Percentiles rank a stretch among this genome's conserved stretches.
Conservation (phyloP, 2,888 invertebrate species). For the Cheilosia urbana region DNA sequence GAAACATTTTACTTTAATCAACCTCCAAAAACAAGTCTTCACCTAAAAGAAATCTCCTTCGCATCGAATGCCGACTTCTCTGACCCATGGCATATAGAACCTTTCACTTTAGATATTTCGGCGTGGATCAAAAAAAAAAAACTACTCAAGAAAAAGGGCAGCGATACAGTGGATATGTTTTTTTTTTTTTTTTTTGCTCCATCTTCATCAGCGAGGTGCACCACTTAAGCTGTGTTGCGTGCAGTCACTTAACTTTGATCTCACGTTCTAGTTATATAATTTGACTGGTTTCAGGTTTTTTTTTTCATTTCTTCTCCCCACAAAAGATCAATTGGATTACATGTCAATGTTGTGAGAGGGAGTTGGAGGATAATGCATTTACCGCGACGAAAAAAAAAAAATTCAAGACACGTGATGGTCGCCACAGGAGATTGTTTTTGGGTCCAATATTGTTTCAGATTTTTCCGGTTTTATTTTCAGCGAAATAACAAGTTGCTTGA, state of each 20-base stretch:
- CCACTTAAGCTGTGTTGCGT: slow-evolving; percentile 64
- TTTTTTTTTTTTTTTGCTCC: neutral
- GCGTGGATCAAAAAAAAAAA: slow-evolving; percentile 47
- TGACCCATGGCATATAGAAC: slow-evolving; percentile 53
- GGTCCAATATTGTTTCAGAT: slow-evolving; percentile 13
- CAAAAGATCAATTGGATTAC: slow-evolving; percentile 68
- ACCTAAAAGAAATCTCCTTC: slow-evolving; percentile 46
- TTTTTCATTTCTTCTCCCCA: slow-evolving; percentile 8
- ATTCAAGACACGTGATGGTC: slow-evolving; percentile 6
- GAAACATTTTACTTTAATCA: slow-evolving; percentile 32
- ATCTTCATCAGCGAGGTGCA: slow-evolving; percentile 13
- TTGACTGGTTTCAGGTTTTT: slow-evolving; percentile 52
- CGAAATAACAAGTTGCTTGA: slow-evolving; percentile 53
- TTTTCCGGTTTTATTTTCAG: slow-evolving; percentile 6
- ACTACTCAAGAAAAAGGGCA: slow-evolving; percentile 31
- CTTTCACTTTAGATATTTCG: slow-evolving; percentile 69
- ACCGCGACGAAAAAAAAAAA: slow-evolving; percentile 8
- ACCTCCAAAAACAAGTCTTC: slow-evolving; percentile 55
- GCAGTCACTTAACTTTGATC: slow-evolving; percentile 71
- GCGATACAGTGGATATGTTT: slow-evolving; percentile 47
- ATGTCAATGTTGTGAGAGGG: slow-evolving; percentile 56
- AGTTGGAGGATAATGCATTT: slow-evolving; percentile 27
- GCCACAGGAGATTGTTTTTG: slow-evolving; percentile 49
- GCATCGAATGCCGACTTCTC: slow-evolving; percentile 7
- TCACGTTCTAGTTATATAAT: slow-evolving; percentile 73